Base-by-base conservation (phyloP, 2,888 invertebrate genomes). In the Orthosia incerta region DNA sequence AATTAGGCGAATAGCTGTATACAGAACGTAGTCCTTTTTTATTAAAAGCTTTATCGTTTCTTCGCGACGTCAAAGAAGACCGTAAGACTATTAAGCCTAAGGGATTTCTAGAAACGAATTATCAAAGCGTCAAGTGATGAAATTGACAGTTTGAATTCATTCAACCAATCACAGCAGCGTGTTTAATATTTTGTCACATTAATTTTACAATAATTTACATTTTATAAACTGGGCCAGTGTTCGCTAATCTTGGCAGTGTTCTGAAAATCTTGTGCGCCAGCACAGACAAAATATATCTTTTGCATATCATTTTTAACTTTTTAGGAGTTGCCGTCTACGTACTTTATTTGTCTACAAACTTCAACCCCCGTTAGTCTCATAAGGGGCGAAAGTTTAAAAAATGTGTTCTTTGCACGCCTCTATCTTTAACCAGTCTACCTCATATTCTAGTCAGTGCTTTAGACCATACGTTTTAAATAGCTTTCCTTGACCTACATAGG, bases 1-100 rank as follows among this genome's bases (percentile, higher is more conserved):
- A 66, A 73, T 80, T 77, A 80, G 62, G 51, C 20, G 66, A 76
- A 75, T 78, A 76, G 76, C 50, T 71, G 53, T 78, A 51, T 79
- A 71, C 31, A 39, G 31, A 79, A 60, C 31, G 12, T 51, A 46
- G 59, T 55, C 0, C 55, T 73, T 59, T 59, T 64, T 63, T 20
- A 39, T 39, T 13, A 48, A 26, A 50, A 79, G 48, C n/a, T 18
- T 57, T 59, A 53, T 26, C 9, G 7, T 18, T 48, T 59, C 5
- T 59, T 48, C 7, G n/a, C 48, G 2, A 45, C 23, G 16, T 31
- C 16, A 61, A 4, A 23, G 48, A 63, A 55, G 12, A n/a, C 16
- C 15, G 39, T 39, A 39, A 39, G 18, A 26, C 15, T 55, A n/a
- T n/a, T 39, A 39, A 51, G 4, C 53, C 4, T 11, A 39, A 39